Evolutionary conservation across 2,888 invertebrate species (phyloP), one percentile per base, ranked within the genome.

Genomic region (Ptychoptera albimana): DNA sequence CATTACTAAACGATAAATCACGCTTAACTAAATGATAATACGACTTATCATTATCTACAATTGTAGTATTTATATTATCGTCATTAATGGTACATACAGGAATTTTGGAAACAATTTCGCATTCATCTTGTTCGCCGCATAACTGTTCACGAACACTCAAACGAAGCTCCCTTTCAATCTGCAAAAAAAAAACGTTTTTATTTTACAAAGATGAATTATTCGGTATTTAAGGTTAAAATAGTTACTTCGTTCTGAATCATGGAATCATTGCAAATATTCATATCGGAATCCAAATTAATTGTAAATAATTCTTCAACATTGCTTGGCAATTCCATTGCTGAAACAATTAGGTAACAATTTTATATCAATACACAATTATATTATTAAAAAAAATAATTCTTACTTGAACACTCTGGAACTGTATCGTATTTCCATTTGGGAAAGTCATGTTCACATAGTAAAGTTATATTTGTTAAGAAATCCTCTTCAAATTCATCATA

Each of bases 361-460:
- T 14, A 37, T 7, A 8, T 7, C 2, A 11, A 11, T 32, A 32
- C 4, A 11, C 9, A 32, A 32, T 32, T 32, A 2, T 32, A 23
- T 23, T 23, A 7, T 23, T 23, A 23, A 11, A 32, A 32, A 32
- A 32, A 11, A 32, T 31, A 29, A 16, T 35, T 11, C 45, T 13
- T 52, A 71, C 72, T 65, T 47, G 70, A 67, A 55, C 79, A 79
- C 53, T 77, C 77, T 1, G 76, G 75, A 47, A 52, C 56, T 15
- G 57, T 55, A 30, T 57, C 53, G 46, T 59, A 59, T 46, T 57
- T 58, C 68, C 67, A 68, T 30, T 59, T 50, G 2, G 65, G 59
- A 46, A 60, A 56, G 8, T 55, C 53, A 50, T 66, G 53, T 13
- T 60, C 56, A 44, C 69, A 69, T 29, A 55, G 50, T 15, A 63